Evolutionary conservation across 2,888 invertebrate species (phyloP), one percentile per base, ranked within the genome.

Genomic region (Scaptomyza cyrtandrae): DNA sequence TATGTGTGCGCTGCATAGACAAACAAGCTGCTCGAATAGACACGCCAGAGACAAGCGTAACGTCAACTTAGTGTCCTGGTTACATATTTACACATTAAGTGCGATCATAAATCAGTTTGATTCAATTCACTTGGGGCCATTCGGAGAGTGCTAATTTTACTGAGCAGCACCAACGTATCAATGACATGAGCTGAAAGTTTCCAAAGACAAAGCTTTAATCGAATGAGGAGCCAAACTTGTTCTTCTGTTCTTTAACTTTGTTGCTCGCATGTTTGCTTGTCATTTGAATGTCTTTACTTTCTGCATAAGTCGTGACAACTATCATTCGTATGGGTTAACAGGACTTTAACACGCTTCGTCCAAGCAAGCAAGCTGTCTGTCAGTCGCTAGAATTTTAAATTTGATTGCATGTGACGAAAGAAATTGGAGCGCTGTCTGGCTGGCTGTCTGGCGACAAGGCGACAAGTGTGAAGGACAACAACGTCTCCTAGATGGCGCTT

Each of bases 71-170:
- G 60, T 63, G 59, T 55, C 76, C 71, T 64, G 48, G 62, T 44
- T 57, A 84, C 71, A 71, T 80, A 89, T 83, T 83, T 75, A 75
- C 86, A 78, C 86, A 88, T 90, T 86, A 76, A 89, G 78, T 90
- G 88, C 76, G 86, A 53, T 86, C 89, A 90, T 90, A 90, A 87
- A 87, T 87, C 86, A 90, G 80, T 70, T 80, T 65, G 77, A 86
- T 89, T 90, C 88, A 90, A 87, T 90, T 90, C 90, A 82, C 88
- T 79, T 71, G 75, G 61, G 89, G 55, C 71, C 72, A 71, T 72
- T 80, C 70, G 62, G 62, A 72, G 67, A 72, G 75, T 75, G 74
- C 90, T 88, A 85, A 88, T 84, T 89, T 75, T 44, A 11, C 45
- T 33, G 39, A 49, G 65, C 57, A 50, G 60, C 41, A 33, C 33